Conservation (phyloP, 1,140 invertebrate species). For the Saxidomus purpurata region DNA sequence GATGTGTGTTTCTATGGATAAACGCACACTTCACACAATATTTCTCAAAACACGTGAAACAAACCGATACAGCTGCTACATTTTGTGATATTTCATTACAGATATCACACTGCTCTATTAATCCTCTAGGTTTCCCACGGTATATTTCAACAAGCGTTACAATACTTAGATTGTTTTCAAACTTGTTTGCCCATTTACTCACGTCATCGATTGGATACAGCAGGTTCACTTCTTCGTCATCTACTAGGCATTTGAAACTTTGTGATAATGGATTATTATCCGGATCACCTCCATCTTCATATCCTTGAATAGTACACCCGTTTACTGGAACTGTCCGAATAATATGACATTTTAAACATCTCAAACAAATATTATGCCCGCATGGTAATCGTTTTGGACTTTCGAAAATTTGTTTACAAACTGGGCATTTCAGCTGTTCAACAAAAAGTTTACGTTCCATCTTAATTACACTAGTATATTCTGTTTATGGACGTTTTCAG, state of each 20-base stretch:
- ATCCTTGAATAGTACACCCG: neutral
- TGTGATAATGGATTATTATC: neutral
- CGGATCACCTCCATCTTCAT: neutral
- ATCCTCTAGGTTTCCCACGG: neutral
- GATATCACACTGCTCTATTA: neutral
- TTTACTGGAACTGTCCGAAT: neutral
- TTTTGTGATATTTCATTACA: neutral
- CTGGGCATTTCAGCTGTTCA: neutral
- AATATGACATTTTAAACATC: neutral
- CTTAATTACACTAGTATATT: too few species aligned
- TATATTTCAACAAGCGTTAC: neutral
- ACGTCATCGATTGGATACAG: neutral
- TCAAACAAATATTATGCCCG: neutral
- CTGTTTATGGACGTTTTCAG: too few species aligned
- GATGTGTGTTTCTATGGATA: neutral
- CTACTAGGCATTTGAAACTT: neutral
- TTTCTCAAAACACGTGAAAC: neutral
- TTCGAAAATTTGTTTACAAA: neutral
- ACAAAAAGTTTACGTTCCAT: neutral
- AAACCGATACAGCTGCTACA: neutral
- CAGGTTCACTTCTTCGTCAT: neutral
- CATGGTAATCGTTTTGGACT: neutral
- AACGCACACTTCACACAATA: neutral
- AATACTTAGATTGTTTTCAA: neutral
- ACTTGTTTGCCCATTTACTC: neutral